Evolutionary conservation across 1,140 invertebrate species (phyloP), one percentile per base, ranked within the genome.

Genomic region (Listronotus bonariensis): DNA sequence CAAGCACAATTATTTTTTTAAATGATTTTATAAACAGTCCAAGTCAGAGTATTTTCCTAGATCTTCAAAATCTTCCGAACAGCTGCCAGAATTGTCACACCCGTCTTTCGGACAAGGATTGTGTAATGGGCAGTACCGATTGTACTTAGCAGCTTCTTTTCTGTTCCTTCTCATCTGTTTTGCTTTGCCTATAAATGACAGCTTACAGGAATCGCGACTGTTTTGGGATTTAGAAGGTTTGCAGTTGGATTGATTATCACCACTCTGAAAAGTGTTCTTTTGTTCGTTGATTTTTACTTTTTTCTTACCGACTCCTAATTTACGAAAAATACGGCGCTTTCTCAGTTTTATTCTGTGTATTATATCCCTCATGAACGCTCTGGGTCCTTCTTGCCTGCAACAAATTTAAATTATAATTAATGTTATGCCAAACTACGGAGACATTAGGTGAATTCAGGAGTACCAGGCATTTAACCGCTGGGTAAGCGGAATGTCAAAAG

Each of bases 261-360:
- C 31, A 5, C 20, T 26, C 12, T 34, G 34, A 6, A 3, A 9
- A 18, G 49, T 52, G 15, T 36, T 52, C n/a, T 14, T 52, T 14
- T 1, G 49, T 54, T 54, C 52, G 38, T 54, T 54, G n/a, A 54
- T 54, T 54, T 54, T 54, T 0, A 54, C 52, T 41, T 54, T 54
- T 20, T 36, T 34, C 32, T 54, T 54, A 11, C 52, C 52, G 17
- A 40, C 15, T 6, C 52, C 52, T 11, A 54, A 41, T 18, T 41
- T 54, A 2, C 52, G 34, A 6, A 54, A 40, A 17, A 54, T 14
- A 14, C 52, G 52, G n/a, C 38, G 34, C 14, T 20, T 20, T 12
- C 17, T n/a, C 17, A 41, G n/a, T 54, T 54, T 54, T 3, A 40
- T 18, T 54, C 36, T 54, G 38, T 48, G 45, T 1, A 57, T 12